phyloP scores from a whole-genome alignment of 37 sponge, comb jelly and placozoan species.

The Ephydatia muelleri region DNA sequence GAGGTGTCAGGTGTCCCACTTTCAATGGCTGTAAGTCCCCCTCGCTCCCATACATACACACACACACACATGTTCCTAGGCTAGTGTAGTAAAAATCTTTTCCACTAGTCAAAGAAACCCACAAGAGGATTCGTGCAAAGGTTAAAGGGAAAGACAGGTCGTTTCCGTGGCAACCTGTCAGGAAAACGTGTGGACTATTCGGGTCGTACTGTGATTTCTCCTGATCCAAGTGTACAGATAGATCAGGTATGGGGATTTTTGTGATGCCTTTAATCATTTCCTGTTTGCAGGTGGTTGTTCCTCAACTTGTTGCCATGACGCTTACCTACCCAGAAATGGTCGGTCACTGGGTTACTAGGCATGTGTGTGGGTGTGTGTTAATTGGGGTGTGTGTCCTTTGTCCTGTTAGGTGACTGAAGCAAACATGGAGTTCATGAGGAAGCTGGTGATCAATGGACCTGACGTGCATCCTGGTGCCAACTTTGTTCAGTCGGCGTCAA shows the following conservation, averaged over 20 bases:
- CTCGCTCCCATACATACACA: background rate
- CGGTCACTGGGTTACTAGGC: background rate
- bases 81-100: background rate
- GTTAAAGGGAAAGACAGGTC: constrained; percentile 96
- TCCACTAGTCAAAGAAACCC: constrained; percentile 81
- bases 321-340: constrained; percentile 95
- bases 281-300: constrained; percentile 78
- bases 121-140: constrained; percentile 94
- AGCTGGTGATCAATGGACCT: constrained; percentile 90
- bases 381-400: background rate
- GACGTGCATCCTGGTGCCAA: constrained; percentile 95
- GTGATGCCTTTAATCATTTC: background rate
- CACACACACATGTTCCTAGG: background rate
- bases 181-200: constrained; percentile 98
- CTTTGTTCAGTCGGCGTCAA: constrained; percentile 77
- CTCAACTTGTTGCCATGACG: constrained; percentile 84
- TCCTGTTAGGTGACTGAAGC: constrained; percentile 58
- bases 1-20: constrained; percentile 89
- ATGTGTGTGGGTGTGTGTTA: background rate
- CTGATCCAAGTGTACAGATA: constrained; percentile 94
- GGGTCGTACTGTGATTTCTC: constrained; percentile 95
- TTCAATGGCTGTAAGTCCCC: constrained; percentile 71
- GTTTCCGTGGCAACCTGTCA: constrained; percentile 96
- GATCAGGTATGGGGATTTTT: constrained; percentile 70
- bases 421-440: constrained; percentile 80